phyloP scores from a whole-genome alignment of 1,140 invertebrate species.

The Drosophila bifasciata region DNA sequence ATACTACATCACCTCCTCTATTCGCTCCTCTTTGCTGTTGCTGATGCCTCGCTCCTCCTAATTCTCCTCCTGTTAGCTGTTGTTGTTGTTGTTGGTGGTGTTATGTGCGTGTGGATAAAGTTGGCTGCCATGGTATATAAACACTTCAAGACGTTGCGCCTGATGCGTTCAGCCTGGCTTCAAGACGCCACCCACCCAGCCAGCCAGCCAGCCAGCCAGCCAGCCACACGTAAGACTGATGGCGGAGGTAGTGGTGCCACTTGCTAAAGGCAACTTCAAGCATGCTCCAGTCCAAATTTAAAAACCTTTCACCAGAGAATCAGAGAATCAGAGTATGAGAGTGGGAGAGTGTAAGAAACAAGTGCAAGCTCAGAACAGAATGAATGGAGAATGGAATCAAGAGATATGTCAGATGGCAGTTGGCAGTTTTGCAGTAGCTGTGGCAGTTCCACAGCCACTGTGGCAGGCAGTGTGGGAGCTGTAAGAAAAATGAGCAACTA shows the following conservation, averaged over 20 bases:
- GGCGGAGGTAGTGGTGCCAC: slow-evolving; percentile 27
- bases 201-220: too few species aligned
- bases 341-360: not conserved
- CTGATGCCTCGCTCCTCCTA: too few species aligned
- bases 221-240: slow-evolving; percentile 33
- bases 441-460: slow-evolving; percentile 18
- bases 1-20: not conserved
- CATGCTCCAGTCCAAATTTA: slow-evolving; percentile 57
- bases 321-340: slow-evolving; percentile 40
- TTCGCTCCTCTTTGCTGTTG: not conserved
- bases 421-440: slow-evolving; percentile 10
- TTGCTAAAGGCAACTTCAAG: slow-evolving; percentile 58
- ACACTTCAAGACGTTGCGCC: slow-evolving; percentile 59
- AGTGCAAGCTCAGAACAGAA: slow-evolving; percentile 12
- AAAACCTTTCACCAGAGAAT: slow-evolving; percentile 51
- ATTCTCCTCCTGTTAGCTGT: slow-evolving; percentile 11
- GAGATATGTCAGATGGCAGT: slow-evolving; percentile 51
- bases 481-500: slow-evolving; percentile 57
- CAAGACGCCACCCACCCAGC: slow-evolving; percentile 39
- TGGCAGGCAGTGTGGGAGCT: not conserved
- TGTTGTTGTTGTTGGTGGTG: slow-evolving; percentile 13
- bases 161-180: slow-evolving; percentile 48
- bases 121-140: slow-evolving; percentile 47
- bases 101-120: slow-evolving; percentile 42
- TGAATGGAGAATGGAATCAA: slow-evolving; percentile 40